These are phyloP conservation scores for Pollenia labialis DNA, from an alignment of 2,888 invertebrate species.

Conservation along the genomic window DNA sequence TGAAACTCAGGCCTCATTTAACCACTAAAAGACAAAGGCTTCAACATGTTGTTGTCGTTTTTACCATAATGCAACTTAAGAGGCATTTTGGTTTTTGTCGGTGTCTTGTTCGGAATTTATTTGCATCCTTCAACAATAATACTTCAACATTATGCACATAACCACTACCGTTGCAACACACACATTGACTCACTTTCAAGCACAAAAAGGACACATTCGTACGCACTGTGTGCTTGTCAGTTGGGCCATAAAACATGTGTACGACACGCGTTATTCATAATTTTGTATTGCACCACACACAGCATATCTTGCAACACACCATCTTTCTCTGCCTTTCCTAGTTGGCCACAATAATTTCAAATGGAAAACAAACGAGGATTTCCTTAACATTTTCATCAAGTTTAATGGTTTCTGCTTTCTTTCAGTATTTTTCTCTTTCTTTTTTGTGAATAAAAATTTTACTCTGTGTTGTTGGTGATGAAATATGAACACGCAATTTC, in stretches of 20 bases:
- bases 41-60: constrained; percentile 53
- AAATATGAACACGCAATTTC: constrained; percentile 69
- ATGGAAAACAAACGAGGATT: constrained; percentile 58
- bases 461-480: constrained; percentile 14
- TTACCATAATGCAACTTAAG: constrained; percentile 63
- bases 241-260: constrained; percentile 38
- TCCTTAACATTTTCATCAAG: constrained; percentile 60
- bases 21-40: constrained; percentile 47
- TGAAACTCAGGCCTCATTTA: constrained; percentile 37
- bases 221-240: constrained; percentile 4
- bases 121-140: constrained; percentile 74
- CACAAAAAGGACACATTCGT: constrained; percentile 18
- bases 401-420: constrained; percentile 5
- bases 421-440: constrained; percentile 10
- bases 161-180: constrained; percentile 21
- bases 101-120: constrained; percentile 67
- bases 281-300: constrained; percentile 37
- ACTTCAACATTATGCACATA: constrained; percentile 71
- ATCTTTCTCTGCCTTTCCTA: not conserved
- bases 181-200: not conserved
- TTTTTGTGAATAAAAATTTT: not conserved
- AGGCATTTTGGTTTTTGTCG: constrained; percentile 58
- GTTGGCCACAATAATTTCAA: constrained; percentile 34
- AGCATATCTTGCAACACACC: constrained; percentile 7
- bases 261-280: constrained; percentile 60